Conservation (phyloP, 1,140 invertebrate species). For the Atta cephalotes region DNA sequence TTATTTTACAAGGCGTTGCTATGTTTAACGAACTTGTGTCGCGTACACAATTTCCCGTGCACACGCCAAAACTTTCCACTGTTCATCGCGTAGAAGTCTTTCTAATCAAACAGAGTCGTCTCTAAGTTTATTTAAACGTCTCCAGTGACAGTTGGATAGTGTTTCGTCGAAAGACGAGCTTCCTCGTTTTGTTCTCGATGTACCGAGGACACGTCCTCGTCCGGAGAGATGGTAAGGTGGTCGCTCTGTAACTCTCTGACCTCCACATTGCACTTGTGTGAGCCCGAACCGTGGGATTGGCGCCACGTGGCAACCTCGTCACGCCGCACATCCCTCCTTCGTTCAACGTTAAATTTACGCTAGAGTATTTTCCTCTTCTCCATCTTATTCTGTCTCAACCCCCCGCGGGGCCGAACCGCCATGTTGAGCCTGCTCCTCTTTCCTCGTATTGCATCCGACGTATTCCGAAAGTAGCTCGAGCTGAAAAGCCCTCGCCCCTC, state of each 20-base stretch:
- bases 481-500: slow-evolving; percentile 63
- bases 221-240: neutral
- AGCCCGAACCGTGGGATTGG: slow-evolving; percentile 79
- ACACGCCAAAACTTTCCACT: neutral
- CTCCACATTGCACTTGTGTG: slow-evolving; percentile 75
- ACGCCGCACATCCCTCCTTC: slow-evolving; percentile 15
- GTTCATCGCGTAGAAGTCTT: slow-evolving; percentile 33
- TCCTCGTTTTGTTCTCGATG: slow-evolving; percentile 42
- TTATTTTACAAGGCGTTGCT: neutral
- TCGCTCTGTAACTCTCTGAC: slow-evolving; percentile 66
- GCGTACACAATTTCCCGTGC: slow-evolving; percentile 26
- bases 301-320: slow-evolving; percentile 78
- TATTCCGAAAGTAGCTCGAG: slow-evolving; percentile 57
- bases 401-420: slow-evolving; percentile 44
- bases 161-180: slow-evolving; percentile 56
- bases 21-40: slow-evolving; percentile 39
- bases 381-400: slow-evolving; percentile 60
- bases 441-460: slow-evolving; percentile 60
- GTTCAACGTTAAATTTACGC: slow-evolving; percentile 75
- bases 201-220: slow-evolving; percentile 19
- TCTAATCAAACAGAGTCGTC: slow-evolving; percentile 52
- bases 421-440: slow-evolving; percentile 42
- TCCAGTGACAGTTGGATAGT: slow-evolving; percentile 56
- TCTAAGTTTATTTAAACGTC: slow-evolving; percentile 59
- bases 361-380: slow-evolving; percentile 70